phyloP scores from a whole-genome alignment of 2,888 invertebrate genomes.

The Aethes cnicana region DNA sequence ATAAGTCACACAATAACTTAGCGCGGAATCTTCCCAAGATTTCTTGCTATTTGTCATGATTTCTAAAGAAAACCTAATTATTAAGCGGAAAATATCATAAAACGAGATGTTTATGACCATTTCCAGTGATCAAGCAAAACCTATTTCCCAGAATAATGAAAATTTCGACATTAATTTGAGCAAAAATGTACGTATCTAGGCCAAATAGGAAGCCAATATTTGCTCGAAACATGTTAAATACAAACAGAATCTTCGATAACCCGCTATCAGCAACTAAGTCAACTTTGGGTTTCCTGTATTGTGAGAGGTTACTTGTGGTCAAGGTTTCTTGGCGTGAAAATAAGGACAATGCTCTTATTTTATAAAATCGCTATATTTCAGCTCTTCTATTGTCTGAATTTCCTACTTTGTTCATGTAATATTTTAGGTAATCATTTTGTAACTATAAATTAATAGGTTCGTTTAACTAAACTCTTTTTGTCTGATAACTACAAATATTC shows the following conservation, averaged over 20 bases:
- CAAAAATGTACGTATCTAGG: conserved; percentile 13
- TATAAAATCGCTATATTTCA: no score
- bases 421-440: no score
- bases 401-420: no score
- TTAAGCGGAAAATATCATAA: background rate
- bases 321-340: conserved; percentile 27
- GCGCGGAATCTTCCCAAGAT: conserved; percentile 25
- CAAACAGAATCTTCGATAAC: conserved; percentile 33
- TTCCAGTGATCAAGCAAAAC: no score
- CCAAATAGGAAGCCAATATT: conserved; percentile 32
- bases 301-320: conserved; percentile 33
- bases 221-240: conserved; percentile 30
- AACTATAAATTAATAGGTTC: no score
- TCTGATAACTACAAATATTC: no score
- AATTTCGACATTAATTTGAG: no score
- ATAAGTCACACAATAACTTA: conserved; percentile 8
- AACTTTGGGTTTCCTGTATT: conserved; percentile 39
- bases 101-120: no score
- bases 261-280: conserved; percentile 34
- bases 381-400: no score
- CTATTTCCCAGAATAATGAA: no score
- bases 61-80: conserved; percentile 11
- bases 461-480: no score
- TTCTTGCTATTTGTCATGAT: conserved; percentile 20
- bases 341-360: no score